These are phyloP conservation scores for Streblospio benedicti DNA, from an alignment of 1,140 invertebrate species.

Conservation along the genomic window DNA sequence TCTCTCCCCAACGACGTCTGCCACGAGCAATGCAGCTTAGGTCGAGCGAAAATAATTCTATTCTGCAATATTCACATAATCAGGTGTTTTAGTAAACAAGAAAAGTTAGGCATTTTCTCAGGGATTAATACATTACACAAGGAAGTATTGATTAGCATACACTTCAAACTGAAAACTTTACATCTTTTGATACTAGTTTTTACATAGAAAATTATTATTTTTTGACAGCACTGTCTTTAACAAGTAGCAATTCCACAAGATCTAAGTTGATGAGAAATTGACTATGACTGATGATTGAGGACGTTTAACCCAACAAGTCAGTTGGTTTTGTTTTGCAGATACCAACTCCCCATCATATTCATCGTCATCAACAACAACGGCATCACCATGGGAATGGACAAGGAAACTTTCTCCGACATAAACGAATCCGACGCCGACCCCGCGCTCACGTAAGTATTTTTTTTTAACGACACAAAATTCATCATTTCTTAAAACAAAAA, in stretches of 20 bases:
- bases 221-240: not conserved
- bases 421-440: constrained; percentile 55
- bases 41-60: too few species aligned
- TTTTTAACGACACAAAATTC: not conserved
- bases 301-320: not conserved
- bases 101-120: too few species aligned
- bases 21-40: too few species aligned
- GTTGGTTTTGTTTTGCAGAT: constrained; percentile 53
- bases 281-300: not conserved
- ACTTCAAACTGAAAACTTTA: not conserved
- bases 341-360: constrained; percentile 81
- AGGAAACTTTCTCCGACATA: constrained; percentile 49
- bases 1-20: too few species aligned
- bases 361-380: constrained; percentile 94
- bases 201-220: not conserved
- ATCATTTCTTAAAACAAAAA: not conserved
- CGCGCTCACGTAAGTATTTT: constrained; percentile 44
- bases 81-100: too few species aligned
- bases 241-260: not conserved
- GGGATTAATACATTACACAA: too few species aligned
- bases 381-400: constrained; percentile 77
- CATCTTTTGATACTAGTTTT: not conserved
- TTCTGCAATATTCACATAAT: too few species aligned
- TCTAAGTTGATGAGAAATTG: not conserved
- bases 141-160: not conserved